Percentiles rank a stretch among this genome's conserved stretches.
Evolutionary conservation across 2,797 vertebrate species (phyloP).

Genomic region (Eupleurogrammus muticus): DNA sequence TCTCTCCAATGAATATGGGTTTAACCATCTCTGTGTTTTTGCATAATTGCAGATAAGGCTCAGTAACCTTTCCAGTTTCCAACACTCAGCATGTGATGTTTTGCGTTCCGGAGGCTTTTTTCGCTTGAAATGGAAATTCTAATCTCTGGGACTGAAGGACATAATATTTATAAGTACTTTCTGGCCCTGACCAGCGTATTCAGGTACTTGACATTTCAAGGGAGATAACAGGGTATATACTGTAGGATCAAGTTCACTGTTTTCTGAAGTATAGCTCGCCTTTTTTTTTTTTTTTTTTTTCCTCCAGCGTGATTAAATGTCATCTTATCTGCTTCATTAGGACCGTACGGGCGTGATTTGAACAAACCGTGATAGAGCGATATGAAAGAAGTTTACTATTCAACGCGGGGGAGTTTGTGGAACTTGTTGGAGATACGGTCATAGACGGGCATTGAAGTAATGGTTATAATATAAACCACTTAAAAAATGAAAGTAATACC

Average conservation of each 20-base stretch:
- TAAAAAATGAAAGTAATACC: too few species aligned
- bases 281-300: too few species aligned
- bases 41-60: slow-evolving; percentile 82
- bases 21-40: slow-evolving; percentile 70
- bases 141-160: slow-evolving; percentile 76
- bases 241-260: slow-evolving; percentile 65
- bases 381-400: too few species aligned
- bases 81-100: slow-evolving; percentile 71
- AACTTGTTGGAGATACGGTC: too few species aligned
- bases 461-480: too few species aligned
- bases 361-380: background rate
- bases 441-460: too few species aligned
- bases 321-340: background rate
- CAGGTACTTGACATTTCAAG: slow-evolving; percentile 79
- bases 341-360: background rate
- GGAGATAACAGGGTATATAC: slow-evolving; percentile 67
- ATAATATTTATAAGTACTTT: slow-evolving; percentile 78
- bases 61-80: slow-evolving; percentile 79
- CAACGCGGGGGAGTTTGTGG: too few species aligned
- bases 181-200: slow-evolving; percentile 76
- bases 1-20: slow-evolving; percentile 52
- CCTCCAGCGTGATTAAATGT: slow-evolving; percentile 24
- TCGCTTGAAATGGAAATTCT: slow-evolving; percentile 74
- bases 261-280: slow-evolving; percentile 40
- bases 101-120: slow-evolving; percentile 62